Evolutionary conservation across 2,113 vertebrate genomes (phyloP).

Genomic region (Anarhynchus alexandrinus): DNA sequence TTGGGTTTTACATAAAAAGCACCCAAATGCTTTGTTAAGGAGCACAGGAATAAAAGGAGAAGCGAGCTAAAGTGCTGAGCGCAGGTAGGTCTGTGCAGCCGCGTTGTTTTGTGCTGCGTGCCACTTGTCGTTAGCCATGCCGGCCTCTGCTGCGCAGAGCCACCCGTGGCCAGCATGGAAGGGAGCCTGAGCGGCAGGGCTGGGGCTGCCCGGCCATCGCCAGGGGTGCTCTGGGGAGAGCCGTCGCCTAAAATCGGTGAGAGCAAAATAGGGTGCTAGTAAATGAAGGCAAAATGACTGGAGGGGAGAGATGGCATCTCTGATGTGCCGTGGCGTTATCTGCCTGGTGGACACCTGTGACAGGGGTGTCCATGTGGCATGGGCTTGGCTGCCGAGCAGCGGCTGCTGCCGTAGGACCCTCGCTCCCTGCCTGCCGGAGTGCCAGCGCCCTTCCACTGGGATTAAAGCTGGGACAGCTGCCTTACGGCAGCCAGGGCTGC

Average conservation of each 20-base stretch:
- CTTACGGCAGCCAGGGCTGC: background rate
- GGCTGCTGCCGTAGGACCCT: conserved; percentile 19
- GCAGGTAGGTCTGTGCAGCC: too few species aligned
- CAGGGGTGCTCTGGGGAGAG: background rate
- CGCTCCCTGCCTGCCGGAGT: background rate
- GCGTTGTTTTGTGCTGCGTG: too few species aligned
- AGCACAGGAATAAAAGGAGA: too few species aligned
- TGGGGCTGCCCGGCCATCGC: too few species aligned
- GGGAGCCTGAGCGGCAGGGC: too few species aligned
- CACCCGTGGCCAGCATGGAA: too few species aligned
- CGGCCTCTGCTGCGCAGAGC: too few species aligned
- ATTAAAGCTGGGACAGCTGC: background rate
- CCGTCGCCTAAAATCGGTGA: background rate
- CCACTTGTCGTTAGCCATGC: too few species aligned
- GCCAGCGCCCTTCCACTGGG: background rate
- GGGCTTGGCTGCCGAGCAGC: background rate
- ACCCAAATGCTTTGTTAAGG: too few species aligned
- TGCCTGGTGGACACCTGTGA: background rate
- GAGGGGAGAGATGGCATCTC: background rate
- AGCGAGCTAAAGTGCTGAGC: too few species aligned
- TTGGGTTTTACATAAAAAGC: background rate
- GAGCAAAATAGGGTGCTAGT: background rate
- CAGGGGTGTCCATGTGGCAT: background rate
- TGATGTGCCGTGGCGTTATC: background rate
- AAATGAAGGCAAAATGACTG: background rate